Conservation (phyloP, 2,113 vertebrate genomes). For the Rhipidura dahli region DNA sequence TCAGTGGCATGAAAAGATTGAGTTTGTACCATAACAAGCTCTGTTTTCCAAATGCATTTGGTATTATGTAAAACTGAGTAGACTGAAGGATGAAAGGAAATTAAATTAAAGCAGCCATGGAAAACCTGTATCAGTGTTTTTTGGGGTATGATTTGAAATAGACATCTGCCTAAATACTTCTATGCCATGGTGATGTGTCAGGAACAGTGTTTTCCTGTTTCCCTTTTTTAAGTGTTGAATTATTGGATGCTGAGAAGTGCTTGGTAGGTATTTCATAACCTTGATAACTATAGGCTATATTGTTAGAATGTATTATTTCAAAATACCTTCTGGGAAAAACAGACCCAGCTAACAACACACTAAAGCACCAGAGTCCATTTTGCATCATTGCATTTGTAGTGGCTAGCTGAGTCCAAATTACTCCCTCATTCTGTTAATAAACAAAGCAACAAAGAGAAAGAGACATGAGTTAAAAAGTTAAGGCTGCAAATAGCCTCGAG, state of each 20-base stretch:
- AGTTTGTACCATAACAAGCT: neutral
- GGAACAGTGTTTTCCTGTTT: neutral
- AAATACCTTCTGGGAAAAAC: constrained; percentile 49
- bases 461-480: constrained; percentile 10
- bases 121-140: neutral
- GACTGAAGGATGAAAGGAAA: neutral
- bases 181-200: neutral
- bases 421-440: constrained; percentile 65
- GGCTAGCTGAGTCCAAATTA: constrained; percentile 72
- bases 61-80: neutral
- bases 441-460: constrained; percentile 5
- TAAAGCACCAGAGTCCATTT: constrained; percentile 65
- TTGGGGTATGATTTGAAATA: neutral
- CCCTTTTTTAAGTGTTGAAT: neutral
- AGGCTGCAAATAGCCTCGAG: constrained; percentile 42
- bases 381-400: constrained; percentile 66
- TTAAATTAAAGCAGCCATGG: neutral
- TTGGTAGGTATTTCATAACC: neutral
- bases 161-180: neutral
- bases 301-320: neutral
- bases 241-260: neutral
- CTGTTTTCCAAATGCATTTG: neutral
- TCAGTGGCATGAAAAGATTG: neutral
- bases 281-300: neutral
- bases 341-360: constrained; percentile 57